Conservation (phyloP, 2,888 invertebrate species). For the Amphipoea oculea region DNA sequence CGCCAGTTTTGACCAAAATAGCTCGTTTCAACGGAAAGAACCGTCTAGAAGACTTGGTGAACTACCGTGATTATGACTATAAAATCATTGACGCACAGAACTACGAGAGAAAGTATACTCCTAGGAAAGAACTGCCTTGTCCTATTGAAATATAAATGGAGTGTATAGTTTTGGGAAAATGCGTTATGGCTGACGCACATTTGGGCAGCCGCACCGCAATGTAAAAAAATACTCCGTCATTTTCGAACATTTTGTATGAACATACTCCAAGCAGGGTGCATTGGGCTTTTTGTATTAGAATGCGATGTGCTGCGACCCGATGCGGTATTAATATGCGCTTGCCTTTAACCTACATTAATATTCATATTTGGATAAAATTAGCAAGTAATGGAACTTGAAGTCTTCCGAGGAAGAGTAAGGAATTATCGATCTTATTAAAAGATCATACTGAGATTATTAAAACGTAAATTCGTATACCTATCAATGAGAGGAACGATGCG, state of each 20-base stretch:
- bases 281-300: background rate
- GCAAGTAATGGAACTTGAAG: background rate
- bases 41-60: constrained; percentile 82
- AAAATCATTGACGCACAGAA: constrained; percentile 76
- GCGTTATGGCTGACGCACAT: background rate
- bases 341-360: constrained; percentile 1
- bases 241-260: constrained; percentile 6
- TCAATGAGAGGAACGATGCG: background rate
- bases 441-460: constrained; percentile 47
- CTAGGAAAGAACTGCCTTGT: constrained; percentile 76
- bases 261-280: too few relatives aligned
- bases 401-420: background rate
- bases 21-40: constrained; percentile 83
- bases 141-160: constrained; percentile 70
- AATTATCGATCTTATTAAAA: constrained; percentile 17
- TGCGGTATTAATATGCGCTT: background rate
- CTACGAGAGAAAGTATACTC: constrained; percentile 79
- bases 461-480: constrained; percentile 20
- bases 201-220: background rate
- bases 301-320: background rate
- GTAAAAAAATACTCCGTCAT: background rate
- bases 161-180: constrained; percentile 1
- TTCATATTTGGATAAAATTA: constrained; percentile 8
- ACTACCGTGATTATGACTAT: constrained; percentile 85
- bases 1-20: constrained; percentile 81